Evolutionary conservation across 2,113 vertebrate species (phyloP), one percentile per base, ranked within the genome.

Genomic region (Polypterus bichir): DNA sequence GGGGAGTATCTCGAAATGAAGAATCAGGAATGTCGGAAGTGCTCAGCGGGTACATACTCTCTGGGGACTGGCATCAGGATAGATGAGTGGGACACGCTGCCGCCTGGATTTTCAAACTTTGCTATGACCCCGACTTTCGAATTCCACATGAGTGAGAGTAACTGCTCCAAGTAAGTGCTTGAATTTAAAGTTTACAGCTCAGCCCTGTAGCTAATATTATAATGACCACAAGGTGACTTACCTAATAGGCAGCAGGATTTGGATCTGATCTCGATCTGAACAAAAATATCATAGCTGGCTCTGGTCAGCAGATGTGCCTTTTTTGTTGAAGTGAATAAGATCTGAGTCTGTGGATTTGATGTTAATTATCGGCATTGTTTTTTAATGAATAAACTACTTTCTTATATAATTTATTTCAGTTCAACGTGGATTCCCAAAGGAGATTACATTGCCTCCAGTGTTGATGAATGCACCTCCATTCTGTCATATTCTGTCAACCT

Each of bases 1-100:
- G 96, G 96, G 0, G 89, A 97, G 81, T 98, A 87, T 76, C 87
- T 98, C 57, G 85, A 97, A 72, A 97, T 98, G 96, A 86, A 83
- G 77, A 77, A 84, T 1, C 94, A 98, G 82, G 70, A 77, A 1
- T 98, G 96, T 64, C 80, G 79, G 61, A 87, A 89, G 4, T 98
- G 96, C 0, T 75, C 84, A 0, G 84, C 80, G 1, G 94, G 93
- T 55, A 93, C 88, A 4, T 96, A 92, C 75, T 98, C 94, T 0
- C 81, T 98, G 5, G 96, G 96, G 66, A 97, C 93, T 0, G 84
- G 87, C 0, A 67, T 88, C 66, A 84, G 89, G 53, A 94, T 98
- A 0, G 92, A 97, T 0, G 91, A 97, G 72, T 98, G 94, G 94
- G 90, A 91, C 3, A 82, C 71, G 57, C 71, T 98, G 60, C 94